Percentiles rank a stretch among this genome's conserved stretches.
Conservation (phyloP, 1,140 invertebrate species). For the Megalopta genalis region DNA sequence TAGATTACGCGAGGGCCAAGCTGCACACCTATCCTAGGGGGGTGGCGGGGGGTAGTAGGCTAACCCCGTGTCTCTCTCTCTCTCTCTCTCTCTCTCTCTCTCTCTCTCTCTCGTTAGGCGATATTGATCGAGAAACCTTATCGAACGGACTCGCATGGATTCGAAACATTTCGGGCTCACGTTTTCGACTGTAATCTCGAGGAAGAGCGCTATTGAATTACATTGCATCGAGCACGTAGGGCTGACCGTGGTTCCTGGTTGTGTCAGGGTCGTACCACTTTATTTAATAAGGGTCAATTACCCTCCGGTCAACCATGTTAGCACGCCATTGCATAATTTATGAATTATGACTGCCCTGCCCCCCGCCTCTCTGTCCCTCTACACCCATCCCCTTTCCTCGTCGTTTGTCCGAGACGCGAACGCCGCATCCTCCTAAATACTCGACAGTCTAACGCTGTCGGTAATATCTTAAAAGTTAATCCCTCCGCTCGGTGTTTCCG, state of each 20-base stretch:
- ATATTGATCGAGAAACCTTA: conserved; percentile 5
- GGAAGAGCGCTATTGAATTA: conserved; percentile 52
- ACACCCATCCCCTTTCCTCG: not conserved
- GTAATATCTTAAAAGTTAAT: conserved; percentile 43
- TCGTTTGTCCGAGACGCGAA: not conserved
- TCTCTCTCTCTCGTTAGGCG: not conserved
- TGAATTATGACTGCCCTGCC: conserved; percentile 48
- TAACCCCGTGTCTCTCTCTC: no score
- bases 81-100: no score
- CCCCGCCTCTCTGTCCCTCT: not conserved
- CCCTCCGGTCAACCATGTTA: conserved; percentile 44
- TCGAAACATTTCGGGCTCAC: no score
- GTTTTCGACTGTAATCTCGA: conserved; percentile 18
- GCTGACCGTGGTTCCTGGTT: conserved; percentile 51
- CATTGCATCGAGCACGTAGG: conserved; percentile 33
- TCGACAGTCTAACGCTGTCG: not conserved
- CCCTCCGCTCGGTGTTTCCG: conserved; percentile 12
- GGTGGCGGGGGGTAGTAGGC: no score
- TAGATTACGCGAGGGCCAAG: not conserved
- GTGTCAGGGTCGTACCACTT: conserved; percentile 61
- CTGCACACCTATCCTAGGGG: not conserved
- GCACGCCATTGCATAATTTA: conserved; percentile 60
- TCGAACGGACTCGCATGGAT: not conserved
- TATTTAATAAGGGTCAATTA: conserved; percentile 67
- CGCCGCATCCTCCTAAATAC: conserved; percentile 20